Evolutionary conservation across 2,888 invertebrate species (phyloP), one percentile per base, ranked within the genome.

Genomic region (Ethmia dodecea): DNA sequence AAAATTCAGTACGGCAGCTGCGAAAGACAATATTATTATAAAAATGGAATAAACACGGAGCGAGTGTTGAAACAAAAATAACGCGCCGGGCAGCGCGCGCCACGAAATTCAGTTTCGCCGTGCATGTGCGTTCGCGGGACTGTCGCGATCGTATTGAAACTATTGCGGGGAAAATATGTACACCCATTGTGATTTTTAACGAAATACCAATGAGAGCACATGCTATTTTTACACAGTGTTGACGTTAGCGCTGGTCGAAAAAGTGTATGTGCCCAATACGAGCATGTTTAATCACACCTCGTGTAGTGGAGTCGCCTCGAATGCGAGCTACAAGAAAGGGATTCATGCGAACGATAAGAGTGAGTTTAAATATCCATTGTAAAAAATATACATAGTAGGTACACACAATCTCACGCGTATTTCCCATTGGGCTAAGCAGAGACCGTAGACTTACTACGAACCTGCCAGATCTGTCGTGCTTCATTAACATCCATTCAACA

Each of bases 21-120:
- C 35, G 48, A 43, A 42, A 38, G 45, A 51, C 61, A 67, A 70
- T 61, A 64, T 71, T 69, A 61, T 69, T 68, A 74, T 70, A 72
- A 67, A 74, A 70, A 71, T 71, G 66, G 63, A 66, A 70, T 72
- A 73, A 72, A 76, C 70, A 76, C 70, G 68, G 46, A 43, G 53
- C 57, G 58, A 52, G 48, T 43, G 60, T 42, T 35, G 64, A 52
- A 78, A 70, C 74, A 76, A 79, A 84, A 83, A 84, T 84, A 84
- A 76, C 80, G 58, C 61, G 52, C 57, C 60, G 52, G 61, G 61
- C 62, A 60, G 49, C 48, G 43, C 52, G 43, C 53, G 55, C 52
- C 13, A 11, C 16, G 13, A 22, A 22, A 10, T 31, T 27, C 38
- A 58, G 62, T 60, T 66, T 65, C 69, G 70, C 70, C 62, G 66